Base-by-base conservation (phyloP, 64 coral and sea anemone genomes). In the Pachyseris speciosa region DNA sequence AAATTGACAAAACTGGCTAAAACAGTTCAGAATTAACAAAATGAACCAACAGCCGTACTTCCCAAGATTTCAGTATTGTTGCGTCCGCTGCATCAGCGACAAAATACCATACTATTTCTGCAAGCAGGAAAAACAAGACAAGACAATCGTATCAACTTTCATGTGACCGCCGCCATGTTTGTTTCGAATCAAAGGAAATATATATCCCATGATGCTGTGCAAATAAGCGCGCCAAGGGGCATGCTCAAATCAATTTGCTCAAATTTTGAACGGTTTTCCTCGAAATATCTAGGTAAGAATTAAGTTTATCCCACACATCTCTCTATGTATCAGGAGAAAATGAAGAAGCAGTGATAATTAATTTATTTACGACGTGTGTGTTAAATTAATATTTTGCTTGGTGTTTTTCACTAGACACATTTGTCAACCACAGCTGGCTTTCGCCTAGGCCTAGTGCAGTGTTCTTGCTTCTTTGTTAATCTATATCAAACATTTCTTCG, bases 141-240 rank as follows among this genome's bases (percentile, higher is more conserved):
- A 5, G 4, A 7, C 22, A 19, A 65, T 31, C 29, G 16, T 65
- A 16, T 65, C 55, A 25, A 24, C 39, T n/a, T 37, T 89, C 72
- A 80, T 27, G 88, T 81, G 58, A 90, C 74, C 41, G 88, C 88
- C 42, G 77, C 77, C 45, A 66, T 85, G 64, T 85, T 85, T 85
- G 27, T 26, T 45, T 69, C 25, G 45, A 49, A 8, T 38, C 38
- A 47, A 24, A 61, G 7, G 29, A 31, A 80, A 80, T 52, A 90
- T 63, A 67, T 77, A 73, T 80, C 88, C 88, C 72, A 70, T 34
- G 41, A 57, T 90, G 10, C 88, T 34, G 25, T 48, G 34, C 31
- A 11, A 26, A 60, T 60, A 80, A 26, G 53, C 40, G 61, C 88
- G 42, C 61, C 65, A 70, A 64, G 43, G 63, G 41, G 37, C 88